These are phyloP conservation scores for Halcyon smyrnensis DNA, from an alignment of 2,797 vertebrate species.

Conservation along the genomic window DNA sequence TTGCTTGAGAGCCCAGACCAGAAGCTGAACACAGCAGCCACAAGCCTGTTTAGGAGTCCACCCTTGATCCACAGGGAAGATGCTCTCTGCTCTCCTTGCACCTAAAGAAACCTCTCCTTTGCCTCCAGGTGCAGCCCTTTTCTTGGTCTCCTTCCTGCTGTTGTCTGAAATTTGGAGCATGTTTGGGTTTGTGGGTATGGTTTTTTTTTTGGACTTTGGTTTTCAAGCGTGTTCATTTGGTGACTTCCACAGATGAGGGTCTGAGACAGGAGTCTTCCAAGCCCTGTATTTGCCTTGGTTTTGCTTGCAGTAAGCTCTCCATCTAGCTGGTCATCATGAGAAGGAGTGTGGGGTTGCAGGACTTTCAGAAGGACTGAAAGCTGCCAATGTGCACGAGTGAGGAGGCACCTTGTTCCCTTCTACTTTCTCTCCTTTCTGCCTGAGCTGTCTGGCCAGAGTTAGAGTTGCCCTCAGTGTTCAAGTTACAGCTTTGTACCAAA, in stretches of 20 bases:
- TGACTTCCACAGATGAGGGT: background rate
- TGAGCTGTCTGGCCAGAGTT: slow-evolving; percentile 15
- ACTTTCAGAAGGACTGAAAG: background rate
- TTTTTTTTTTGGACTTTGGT: background rate
- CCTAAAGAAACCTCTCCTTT: background rate
- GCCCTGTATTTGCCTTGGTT: background rate
- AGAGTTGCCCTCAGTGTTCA: slow-evolving; percentile 38
- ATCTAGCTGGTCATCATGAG: too few species aligned
- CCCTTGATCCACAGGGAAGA: background rate
- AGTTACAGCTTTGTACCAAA: slow-evolving; percentile 49
- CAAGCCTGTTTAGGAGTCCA: background rate
- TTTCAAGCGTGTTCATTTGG: background rate
- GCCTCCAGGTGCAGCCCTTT: background rate
- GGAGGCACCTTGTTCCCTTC: background rate
- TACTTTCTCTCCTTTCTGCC: background rate
- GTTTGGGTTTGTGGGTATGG: too few species aligned
- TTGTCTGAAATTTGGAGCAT: background rate
- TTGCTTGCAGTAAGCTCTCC: background rate
- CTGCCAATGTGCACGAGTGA: rapidly evolving
- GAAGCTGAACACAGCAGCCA: background rate
- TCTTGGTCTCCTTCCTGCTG: background rate
- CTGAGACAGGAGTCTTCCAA: background rate
- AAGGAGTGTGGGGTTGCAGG: background rate
- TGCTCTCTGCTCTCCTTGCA: background rate
- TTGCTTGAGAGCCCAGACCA: background rate